Evolutionary conservation across 1,140 invertebrate species (phyloP), one percentile per base, ranked within the genome.

Genomic region (Neodiprion lecontei): DNA sequence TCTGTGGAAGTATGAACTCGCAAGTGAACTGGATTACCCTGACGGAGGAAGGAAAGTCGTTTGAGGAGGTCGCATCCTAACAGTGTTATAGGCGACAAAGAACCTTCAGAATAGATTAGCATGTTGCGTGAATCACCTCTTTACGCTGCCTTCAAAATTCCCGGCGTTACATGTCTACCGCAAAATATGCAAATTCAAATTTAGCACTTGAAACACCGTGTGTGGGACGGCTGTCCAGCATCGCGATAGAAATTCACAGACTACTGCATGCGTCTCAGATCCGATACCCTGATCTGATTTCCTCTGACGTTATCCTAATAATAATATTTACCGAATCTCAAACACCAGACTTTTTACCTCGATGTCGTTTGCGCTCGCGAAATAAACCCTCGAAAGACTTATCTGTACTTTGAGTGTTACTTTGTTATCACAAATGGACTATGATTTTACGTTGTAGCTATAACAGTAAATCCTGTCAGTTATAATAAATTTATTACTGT

Each of bases 151-250:
- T 9, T 4, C 11, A 61, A 17, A 40, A 1, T 40, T 40, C 28
- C 28, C 28, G 28, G 5, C 28, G 28, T 40, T 40, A 40, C 28
- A 5, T 40, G 28, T 40, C 28, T 40, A 40, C 28, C 53, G 11
- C n/a, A 61, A 61, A 61, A 61, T 61, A 61, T 61, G 53, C 53
- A 61, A 61, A 61, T 61, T 61, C n/a, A 61, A 61, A 61, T 61
- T 9, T 61, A 61, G 53, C n/a, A 61, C 53, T 9, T 11, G 11
- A 8, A 40, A 40, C 28, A 9, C 8, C 53, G 9, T 61, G 53
- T 61, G 11, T 9, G 11, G 53, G n/a, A 17, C 53, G n/a, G 28
- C 5, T 40, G 28, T 40, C 53, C 11, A 12, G 53, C 11, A 61
- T 17, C 11, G 53, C n/a, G 53, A 61, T 61, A 61, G 53, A 17